These are phyloP conservation scores for Cynodonichthys magdalenae DNA, from an alignment of 2,797 vertebrate species.

Conservation along the genomic window DNA sequence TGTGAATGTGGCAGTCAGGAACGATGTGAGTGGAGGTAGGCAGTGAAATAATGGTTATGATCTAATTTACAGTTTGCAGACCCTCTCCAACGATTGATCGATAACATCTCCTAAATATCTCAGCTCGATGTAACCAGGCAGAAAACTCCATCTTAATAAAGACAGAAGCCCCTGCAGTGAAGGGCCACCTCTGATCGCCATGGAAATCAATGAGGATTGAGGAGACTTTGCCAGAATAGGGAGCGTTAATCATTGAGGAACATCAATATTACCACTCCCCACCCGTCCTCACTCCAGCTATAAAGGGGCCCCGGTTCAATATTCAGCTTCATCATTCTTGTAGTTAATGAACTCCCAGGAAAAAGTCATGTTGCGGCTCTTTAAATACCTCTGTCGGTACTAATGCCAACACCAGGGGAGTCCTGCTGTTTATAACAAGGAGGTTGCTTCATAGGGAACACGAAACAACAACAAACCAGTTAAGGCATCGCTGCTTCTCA, in stretches of 20 bases:
- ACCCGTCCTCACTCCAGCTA: slow-evolving; percentile 26
- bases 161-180: slow-evolving; percentile 22
- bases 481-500: slow-evolving; percentile 24
- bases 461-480: slow-evolving; percentile 17
- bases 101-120: slow-evolving; percentile 16
- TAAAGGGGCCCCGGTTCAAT: slow-evolving; percentile 48
- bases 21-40: too few species aligned
- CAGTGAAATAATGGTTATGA: too few species aligned
- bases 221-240: slow-evolving; percentile 18
- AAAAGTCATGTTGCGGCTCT: slow-evolving; percentile 41
- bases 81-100: slow-evolving; percentile 6
- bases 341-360: slow-evolving; percentile 61
- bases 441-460: slow-evolving; percentile 30
- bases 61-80: too few species aligned
- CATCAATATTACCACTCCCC: slow-evolving; percentile 50
- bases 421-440: slow-evolving; percentile 31
- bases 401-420: slow-evolving; percentile 39
- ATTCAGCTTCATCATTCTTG: slow-evolving; percentile 53
- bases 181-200: slow-evolving; percentile 42
- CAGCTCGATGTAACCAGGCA: slow-evolving; percentile 35
- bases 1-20: too few species aligned
- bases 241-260: slow-evolving; percentile 60
- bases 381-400: slow-evolving; percentile 42
- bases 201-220: slow-evolving; percentile 59
- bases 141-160: slow-evolving; percentile 29